These are phyloP conservation scores for Dioctria rufipes DNA, from an alignment of 2,888 invertebrate species.

Conservation along the genomic window DNA sequence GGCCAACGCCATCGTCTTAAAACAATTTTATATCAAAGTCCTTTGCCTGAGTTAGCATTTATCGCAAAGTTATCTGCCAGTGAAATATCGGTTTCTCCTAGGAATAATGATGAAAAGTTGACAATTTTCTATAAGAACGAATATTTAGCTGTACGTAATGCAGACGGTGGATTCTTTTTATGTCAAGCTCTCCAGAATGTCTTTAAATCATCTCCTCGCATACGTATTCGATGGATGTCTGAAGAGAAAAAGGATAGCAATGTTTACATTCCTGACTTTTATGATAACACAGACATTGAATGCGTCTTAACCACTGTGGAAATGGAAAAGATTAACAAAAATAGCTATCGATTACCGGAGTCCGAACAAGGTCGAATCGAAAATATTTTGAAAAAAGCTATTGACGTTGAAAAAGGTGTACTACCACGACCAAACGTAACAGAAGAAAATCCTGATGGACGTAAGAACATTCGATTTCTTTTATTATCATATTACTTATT, in stretches of 20 bases:
- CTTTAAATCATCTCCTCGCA: conserved; percentile 86
- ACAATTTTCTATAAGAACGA: conserved; percentile 92
- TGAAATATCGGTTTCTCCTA: conserved; percentile 74
- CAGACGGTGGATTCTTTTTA: conserved; percentile 89
- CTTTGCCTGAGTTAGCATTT: conserved; percentile 83
- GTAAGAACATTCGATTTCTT: conserved; percentile 74
- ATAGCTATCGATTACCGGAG: conserved; percentile 79
- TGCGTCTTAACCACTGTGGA: conserved; percentile 90
- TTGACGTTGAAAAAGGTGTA: conserved; percentile 85
- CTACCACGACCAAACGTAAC: conserved; percentile 78
- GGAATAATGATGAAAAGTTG: conserved; percentile 81
- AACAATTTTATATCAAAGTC: conserved; percentile 85
- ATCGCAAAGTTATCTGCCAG: conserved; percentile 82
- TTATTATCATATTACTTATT: background rate
- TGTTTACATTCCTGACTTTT: conserved; percentile 90
- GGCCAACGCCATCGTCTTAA: conserved; percentile 66
- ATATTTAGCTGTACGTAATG: conserved; percentile 92
- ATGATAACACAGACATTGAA: conserved; percentile 91
- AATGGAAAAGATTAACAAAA: conserved; percentile 81
- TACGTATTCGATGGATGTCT: conserved; percentile 92
- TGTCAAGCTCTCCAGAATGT: conserved; percentile 94
- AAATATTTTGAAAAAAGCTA: conserved; percentile 87
- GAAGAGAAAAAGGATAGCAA: conserved; percentile 74
- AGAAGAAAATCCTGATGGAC: conserved; percentile 88
- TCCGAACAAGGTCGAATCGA: conserved; percentile 85